A percentile compares a stretch with the other conserved stretches of the same genome.
phyloP scores from a whole-genome alignment of 2,888 invertebrate species.

The Crocallis elinguaria region DNA sequence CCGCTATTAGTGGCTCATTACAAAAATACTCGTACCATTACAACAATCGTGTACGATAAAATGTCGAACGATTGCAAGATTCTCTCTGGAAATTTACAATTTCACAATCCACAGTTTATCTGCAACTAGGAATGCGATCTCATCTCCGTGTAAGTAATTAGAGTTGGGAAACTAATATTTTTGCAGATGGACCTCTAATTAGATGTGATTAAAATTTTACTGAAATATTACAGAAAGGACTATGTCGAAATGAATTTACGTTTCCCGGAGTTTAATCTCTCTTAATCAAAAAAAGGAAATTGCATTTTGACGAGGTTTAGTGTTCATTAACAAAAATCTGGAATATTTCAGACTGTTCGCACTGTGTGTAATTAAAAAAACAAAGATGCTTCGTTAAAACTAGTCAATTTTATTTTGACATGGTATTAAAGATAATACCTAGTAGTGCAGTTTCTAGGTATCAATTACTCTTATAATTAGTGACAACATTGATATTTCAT shows the following conservation, averaged over 20 bases:
- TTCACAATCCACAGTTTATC: conserved; percentile 33
- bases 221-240: neutral
- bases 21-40: conserved; percentile 21
- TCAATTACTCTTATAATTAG: no score
- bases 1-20: conserved; percentile 8
- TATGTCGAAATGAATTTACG: neutral
- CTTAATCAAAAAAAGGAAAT: no score
- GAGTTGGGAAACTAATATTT: conserved; percentile 31
- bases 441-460: no score
- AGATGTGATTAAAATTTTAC: neutral
- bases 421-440: no score
- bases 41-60: conserved; percentile 26
- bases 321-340: no score
- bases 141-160: conserved; percentile 30
- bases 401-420: no score
- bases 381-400: no score
- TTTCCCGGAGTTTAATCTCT: no score
- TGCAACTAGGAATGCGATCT: conserved; percentile 25
- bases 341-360: no score
- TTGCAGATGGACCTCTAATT: conserved; percentile 12
- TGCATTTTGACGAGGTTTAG: no score
- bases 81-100: conserved; percentile 26
- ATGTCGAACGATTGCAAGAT: conserved; percentile 34
- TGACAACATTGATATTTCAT: no score
- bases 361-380: no score